phyloP scores from a whole-genome alignment of 1,140 invertebrate species.

The Dendrolimus kikuchii region DNA sequence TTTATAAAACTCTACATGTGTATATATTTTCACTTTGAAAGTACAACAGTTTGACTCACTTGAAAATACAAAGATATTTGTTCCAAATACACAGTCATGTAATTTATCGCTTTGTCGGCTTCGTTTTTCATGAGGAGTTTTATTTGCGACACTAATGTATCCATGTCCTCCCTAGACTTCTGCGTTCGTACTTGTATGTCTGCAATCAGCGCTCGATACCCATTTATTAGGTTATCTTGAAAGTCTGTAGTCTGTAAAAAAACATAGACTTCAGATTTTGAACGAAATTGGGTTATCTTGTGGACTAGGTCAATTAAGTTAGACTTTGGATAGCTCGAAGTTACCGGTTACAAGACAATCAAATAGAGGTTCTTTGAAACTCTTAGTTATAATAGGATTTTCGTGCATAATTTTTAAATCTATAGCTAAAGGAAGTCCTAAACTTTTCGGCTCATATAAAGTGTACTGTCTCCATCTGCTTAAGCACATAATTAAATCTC shows the following conservation, averaged over 20 bases:
- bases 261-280: background rate
- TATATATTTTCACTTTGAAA: conserved; percentile 5
- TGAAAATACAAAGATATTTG: conserved; percentile 66
- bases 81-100: conserved; percentile 65
- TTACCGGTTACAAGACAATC: too few species aligned
- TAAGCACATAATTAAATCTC: too few species aligned
- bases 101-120: conserved; percentile 64
- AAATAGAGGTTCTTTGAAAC: too few species aligned
- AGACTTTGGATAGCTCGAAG: too few species aligned
- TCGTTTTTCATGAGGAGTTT: conserved; percentile 66
- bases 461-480: too few species aligned
- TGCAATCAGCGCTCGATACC: conserved; percentile 54
- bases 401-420: too few species aligned
- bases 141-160: conserved; percentile 64
- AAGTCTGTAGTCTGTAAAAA: conserved; percentile 56
- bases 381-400: too few species aligned
- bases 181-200: conserved; percentile 61
- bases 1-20: too few species aligned
- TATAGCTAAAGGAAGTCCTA: too few species aligned
- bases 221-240: conserved; percentile 64
- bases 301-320: too few species aligned
- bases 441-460: too few species aligned
- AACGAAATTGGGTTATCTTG: too few species aligned
- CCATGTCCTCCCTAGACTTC: conserved; percentile 63
- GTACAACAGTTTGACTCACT: conserved; percentile 22